Base-by-base conservation (phyloP, 2,888 invertebrate species). In the Bhutanitis thaidina region DNA sequence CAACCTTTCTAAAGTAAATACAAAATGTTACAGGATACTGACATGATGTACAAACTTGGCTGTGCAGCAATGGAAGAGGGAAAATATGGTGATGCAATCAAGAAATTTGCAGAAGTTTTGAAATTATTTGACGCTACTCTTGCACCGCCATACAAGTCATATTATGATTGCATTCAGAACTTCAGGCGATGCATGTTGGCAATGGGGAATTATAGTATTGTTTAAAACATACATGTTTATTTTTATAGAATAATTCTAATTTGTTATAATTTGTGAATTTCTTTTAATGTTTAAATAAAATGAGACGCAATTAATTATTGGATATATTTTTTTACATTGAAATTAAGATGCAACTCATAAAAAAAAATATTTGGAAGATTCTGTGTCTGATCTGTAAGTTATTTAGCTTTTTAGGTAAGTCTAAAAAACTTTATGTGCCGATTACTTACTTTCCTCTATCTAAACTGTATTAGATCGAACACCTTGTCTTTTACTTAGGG, bases 121-220 rank as follows among this genome's bases (percentile, higher is more conserved):
- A 92, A 91, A 56, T 83, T 94, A 9, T 91, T 95, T 67, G 93
- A 94, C 53, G 90, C 91, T 37, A 93, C 92, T 1, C 76, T 96
- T 37, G 91, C 91, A 1, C 93, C 94, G 7, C 96, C 96, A 0
- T 94, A 94, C 62, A 91, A 90, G 54, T 95, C 95, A 58, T 95
- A 93, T 72, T 93, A 94, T 64, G 86, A 94, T 43, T 94, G 94
- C 67, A 94, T 94, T 53, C 94, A 95, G 73, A 92, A 93, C 44
- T 80, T 94, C 10, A 90, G 93, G 59, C 90, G 93, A 43, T 94
- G 94, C 60, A 91, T 93, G 79, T 80, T 95, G 3, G 87, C 93
- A 49, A 80, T 92, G 58, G 95, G 95, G 41, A 93, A 93, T 60
- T 83, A 89, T 52, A 87, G 79, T 52, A 79, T 88, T 71, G 64